These are phyloP conservation scores for Argentina silus DNA, from an alignment of 2,797 vertebrate genomes.

Conservation along the genomic window DNA sequence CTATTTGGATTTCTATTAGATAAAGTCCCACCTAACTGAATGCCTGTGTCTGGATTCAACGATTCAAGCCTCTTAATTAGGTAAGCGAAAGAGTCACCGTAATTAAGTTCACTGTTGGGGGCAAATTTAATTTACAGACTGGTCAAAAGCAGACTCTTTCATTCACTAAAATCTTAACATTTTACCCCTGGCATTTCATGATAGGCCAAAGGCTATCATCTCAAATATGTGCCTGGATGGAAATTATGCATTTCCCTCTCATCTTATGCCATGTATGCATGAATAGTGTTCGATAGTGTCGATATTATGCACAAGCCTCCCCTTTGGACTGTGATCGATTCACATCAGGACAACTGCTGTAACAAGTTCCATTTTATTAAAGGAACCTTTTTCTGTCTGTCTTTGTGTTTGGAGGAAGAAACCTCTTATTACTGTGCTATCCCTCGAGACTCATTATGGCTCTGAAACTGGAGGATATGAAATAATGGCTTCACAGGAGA, in stretches of 20 bases:
- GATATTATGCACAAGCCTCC: neutral
- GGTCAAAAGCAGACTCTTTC: neutral
- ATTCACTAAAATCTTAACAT: neutral
- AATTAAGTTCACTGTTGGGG: neutral
- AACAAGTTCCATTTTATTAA: conserved; percentile 47
- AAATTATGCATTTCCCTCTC: neutral
- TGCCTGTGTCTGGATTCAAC: neutral
- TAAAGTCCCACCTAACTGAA: neutral
- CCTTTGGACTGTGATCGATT: conserved; percentile 35
- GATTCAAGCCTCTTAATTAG: neutral
- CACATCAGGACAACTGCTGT: conserved; percentile 34
- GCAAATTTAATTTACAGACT: conserved; percentile 2
- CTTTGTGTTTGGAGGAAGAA: conserved; percentile 47
- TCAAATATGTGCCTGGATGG: neutral
- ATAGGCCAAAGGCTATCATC: neutral
- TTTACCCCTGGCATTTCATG: neutral
- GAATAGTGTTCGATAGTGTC: neutral
- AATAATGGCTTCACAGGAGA: conserved; percentile 70
- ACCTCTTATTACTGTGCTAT: conserved; percentile 47
- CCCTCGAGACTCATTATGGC: conserved; percentile 65
- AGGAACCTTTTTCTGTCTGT: conserved; percentile 25
- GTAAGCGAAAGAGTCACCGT: neutral
- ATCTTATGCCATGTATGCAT: neutral
- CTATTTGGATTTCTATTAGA: neutral
- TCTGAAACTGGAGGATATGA: conserved; percentile 67